Percentiles rank a stretch among this genome's conserved stretches.
These are phyloP conservation scores for Eupithecia insigniata DNA, from an alignment of 2,888 invertebrate species.

Conservation along the genomic window DNA sequence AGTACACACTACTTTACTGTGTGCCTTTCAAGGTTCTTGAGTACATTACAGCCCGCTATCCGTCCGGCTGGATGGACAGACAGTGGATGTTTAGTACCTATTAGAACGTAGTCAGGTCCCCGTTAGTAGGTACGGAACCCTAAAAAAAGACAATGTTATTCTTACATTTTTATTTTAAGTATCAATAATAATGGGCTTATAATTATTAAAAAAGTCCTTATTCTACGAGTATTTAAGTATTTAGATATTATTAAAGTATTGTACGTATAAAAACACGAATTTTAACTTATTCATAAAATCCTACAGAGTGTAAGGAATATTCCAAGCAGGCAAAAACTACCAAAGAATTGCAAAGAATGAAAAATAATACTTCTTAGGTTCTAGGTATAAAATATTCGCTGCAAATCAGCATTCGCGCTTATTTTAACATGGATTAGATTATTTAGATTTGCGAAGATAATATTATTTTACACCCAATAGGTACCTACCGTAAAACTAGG, in stretches of 20 bases:
- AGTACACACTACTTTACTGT: background rate
- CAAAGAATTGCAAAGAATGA: background rate
- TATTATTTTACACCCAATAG: no score
- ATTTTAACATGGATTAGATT: background rate
- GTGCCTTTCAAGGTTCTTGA: background rate
- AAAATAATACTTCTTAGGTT: background rate
- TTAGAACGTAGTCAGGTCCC: no score
- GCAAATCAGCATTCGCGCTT: background rate
- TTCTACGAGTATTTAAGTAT: slow-evolving; percentile 2
- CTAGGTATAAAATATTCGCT: background rate
- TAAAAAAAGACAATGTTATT: background rate
- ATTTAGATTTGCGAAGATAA: background rate
- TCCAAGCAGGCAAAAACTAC: background rate
- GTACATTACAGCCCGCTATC: no score
- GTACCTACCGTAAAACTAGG: no score
- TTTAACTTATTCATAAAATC: background rate
- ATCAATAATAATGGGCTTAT: background rate
- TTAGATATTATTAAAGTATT: background rate
- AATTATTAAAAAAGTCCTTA: background rate
- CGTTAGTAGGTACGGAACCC: background rate
- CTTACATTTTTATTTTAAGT: background rate
- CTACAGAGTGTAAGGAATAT: slow-evolving; percentile 7
- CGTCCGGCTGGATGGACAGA: no score
- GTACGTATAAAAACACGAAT: background rate
- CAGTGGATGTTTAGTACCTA: background rate